Evolutionary conservation across 2,797 vertebrate genomes (phyloP).

Genomic region (Sternotherus odoratus): DNA sequence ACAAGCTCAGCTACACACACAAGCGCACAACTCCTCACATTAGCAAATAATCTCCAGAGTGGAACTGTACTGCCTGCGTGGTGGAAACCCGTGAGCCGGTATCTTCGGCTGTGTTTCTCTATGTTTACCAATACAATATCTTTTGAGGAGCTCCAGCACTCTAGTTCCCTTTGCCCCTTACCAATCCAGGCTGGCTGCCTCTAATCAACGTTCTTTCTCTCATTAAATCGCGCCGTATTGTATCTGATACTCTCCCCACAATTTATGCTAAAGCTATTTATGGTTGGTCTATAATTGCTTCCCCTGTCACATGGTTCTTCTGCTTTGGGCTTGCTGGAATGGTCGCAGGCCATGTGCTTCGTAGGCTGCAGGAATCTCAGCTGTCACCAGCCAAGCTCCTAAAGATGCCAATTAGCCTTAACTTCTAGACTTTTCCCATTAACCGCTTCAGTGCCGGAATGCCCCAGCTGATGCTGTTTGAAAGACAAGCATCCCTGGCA

Average conservation of each 20-base stretch:
- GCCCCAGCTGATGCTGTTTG: fast-evolving
- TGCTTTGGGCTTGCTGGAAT: background rate
- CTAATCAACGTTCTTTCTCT: constrained; percentile 21
- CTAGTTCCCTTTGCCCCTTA: constrained; percentile 8
- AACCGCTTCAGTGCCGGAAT: background rate
- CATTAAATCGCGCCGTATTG: constrained; percentile 9
- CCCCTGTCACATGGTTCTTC: background rate
- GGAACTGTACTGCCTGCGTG: background rate
- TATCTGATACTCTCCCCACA: constrained; percentile 16
- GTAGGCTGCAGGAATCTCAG: background rate
- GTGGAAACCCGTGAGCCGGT: background rate
- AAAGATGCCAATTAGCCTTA: background rate
- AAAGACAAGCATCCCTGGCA: background rate
- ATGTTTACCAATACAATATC: background rate
- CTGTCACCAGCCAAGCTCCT: background rate
- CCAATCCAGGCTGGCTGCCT: background rate
- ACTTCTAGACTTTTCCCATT: background rate
- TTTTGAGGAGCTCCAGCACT: constrained; percentile 34
- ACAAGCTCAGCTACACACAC: background rate
- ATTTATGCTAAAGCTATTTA: background rate
- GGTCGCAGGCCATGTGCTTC: background rate
- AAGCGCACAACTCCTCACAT: fast-evolving
- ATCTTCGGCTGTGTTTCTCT: background rate
- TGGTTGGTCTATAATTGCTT: background rate
- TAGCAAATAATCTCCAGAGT: constrained; percentile 28